phyloP scores from a whole-genome alignment of 2,113 vertebrate species.

The Callorhinus ursinus region DNA sequence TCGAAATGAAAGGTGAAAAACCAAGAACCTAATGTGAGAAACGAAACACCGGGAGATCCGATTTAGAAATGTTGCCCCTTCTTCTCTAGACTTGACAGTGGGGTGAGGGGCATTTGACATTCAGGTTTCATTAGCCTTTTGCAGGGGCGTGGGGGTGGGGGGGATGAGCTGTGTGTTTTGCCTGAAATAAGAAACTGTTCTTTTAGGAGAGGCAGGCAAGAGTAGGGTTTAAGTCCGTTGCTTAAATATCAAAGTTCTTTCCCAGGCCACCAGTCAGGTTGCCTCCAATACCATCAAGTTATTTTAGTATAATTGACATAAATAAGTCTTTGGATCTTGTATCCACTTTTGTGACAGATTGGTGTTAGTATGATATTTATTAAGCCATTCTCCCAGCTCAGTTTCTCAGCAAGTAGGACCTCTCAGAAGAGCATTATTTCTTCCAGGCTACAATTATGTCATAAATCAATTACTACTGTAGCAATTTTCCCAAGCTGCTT shows the following conservation, averaged over 20 bases:
- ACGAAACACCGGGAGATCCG: not conserved
- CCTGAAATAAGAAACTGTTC: not conserved
- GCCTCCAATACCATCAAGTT: not conserved
- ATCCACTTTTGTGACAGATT: not conserved
- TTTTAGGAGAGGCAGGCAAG: not conserved
- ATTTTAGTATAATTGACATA: not conserved
- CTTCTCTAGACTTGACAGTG: not conserved
- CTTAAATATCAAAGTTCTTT: not conserved
- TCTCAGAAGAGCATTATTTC: not conserved
- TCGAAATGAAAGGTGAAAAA: slow-evolving; percentile 88
- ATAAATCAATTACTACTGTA: not conserved
- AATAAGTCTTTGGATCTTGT: not conserved
- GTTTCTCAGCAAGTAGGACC: slow-evolving; percentile 18
- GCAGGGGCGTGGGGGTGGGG: too few species aligned
- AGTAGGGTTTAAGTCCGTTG: not conserved
- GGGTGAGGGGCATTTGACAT: not conserved
- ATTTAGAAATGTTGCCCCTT: not conserved
- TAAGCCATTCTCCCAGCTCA: not conserved
- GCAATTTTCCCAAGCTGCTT: not conserved
- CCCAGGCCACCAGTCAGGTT: not conserved
- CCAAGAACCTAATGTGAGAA: not conserved
- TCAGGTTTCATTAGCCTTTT: not conserved
- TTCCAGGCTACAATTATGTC: not conserved
- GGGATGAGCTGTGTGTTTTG: not conserved
- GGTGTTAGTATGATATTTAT: not conserved